A percentile compares a stretch with the other conserved stretches of the same genome.
These are phyloP conservation scores for Pseudochirops cupreus DNA, from an alignment of 2,797 vertebrate species.

Conservation along the genomic window DNA sequence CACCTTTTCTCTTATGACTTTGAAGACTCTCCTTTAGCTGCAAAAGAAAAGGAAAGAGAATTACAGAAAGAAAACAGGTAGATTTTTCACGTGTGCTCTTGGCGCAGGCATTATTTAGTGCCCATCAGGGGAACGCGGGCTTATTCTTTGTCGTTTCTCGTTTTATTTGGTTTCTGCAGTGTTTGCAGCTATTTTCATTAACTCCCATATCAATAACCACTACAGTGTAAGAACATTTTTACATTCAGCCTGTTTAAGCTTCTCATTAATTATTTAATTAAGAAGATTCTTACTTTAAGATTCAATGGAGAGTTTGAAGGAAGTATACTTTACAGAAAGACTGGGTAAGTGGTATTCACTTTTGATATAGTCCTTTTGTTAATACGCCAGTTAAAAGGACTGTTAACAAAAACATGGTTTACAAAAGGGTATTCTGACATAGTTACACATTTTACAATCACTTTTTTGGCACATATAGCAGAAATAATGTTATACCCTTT, in stretches of 20 bases:
- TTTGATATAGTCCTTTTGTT: constrained; percentile 5
- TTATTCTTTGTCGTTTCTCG: neutral
- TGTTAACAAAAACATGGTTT: neutral
- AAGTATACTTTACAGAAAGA: neutral
- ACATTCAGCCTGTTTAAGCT: neutral
- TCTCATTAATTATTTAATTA: neutral
- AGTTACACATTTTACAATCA: neutral
- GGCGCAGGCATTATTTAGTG: neutral
- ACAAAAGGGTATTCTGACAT: constrained; percentile 8
- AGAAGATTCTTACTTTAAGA: neutral
- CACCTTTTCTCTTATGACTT: constrained; percentile 95
- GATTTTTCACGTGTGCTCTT: constrained; percentile 65
- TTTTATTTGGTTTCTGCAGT: constrained; percentile 16
- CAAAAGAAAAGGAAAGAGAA: constrained; percentile 87
- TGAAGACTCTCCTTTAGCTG: constrained; percentile 86
- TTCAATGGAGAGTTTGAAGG: neutral
- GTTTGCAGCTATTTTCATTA: constrained; percentile 32
- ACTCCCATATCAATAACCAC: neutral
- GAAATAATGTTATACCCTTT: neutral
- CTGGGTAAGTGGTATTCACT: neutral
- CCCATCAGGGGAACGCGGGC: neutral
- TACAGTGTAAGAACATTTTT: neutral
- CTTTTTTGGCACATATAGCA: neutral
- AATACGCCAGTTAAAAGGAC: constrained; percentile 18
- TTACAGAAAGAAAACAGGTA: constrained; percentile 89